phyloP scores from a whole-genome alignment of 2,113 vertebrate species.

The Reinhardtius hippoglossoides region DNA sequence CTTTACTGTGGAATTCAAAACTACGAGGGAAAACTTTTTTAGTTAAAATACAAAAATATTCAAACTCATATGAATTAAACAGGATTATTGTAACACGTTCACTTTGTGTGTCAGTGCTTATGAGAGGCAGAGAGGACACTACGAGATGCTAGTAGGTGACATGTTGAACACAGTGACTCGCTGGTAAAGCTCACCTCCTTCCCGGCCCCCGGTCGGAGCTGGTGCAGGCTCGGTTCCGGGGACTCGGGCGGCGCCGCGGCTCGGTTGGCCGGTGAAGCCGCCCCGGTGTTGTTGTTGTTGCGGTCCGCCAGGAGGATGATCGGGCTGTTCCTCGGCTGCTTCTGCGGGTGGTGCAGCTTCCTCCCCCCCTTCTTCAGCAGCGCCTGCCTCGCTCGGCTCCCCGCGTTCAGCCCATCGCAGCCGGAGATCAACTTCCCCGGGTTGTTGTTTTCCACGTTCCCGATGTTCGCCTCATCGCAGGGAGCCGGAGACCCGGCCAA shows the following conservation, averaged over 20 bases:
- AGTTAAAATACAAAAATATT: too few species aligned
- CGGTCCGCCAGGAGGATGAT: slow-evolving; percentile 63
- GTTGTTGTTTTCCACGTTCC: slow-evolving; percentile 75
- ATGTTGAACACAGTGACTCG: too few species aligned
- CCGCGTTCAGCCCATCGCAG: slow-evolving; percentile 43
- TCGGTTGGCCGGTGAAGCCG: neutral
- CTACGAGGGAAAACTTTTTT: too few species aligned
- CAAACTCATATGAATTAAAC: too few species aligned
- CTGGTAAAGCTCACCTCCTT: slow-evolving; percentile 66
- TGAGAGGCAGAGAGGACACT: too few species aligned
- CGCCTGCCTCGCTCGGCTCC: slow-evolving; percentile 52
- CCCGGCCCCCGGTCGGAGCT: slow-evolving; percentile 56
- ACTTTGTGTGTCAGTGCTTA: too few species aligned
- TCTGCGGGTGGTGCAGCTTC: slow-evolving; percentile 54
- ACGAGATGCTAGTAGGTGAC: too few species aligned
- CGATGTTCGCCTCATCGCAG: slow-evolving; percentile 54
- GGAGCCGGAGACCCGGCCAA: slow-evolving; percentile 65
- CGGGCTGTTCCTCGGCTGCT: slow-evolving; percentile 40
- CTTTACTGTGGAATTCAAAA: too few species aligned
- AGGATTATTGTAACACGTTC: too few species aligned
- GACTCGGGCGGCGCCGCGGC: slow-evolving; percentile 21
- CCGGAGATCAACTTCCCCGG: neutral
- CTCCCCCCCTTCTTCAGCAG: slow-evolving; percentile 74
- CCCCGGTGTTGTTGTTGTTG: slow-evolving; percentile 67
- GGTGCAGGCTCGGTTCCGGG: slow-evolving; percentile 49